phyloP scores from a whole-genome alignment of 2,888 invertebrate species.

The Drosophila kuntzei region DNA sequence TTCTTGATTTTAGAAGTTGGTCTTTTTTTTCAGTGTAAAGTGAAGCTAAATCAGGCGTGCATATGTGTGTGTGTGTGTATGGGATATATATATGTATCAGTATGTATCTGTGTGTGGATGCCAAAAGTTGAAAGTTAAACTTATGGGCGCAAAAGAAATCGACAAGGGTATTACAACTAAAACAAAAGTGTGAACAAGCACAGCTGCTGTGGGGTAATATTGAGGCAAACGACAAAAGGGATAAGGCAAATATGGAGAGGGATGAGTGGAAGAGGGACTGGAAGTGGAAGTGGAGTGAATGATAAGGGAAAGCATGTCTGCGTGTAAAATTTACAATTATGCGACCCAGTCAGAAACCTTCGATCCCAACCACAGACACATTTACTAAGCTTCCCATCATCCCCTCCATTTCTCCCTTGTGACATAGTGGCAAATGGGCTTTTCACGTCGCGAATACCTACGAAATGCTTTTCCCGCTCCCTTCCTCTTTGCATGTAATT shows the following conservation, averaged over 20 bases:
- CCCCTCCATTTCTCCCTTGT: neutral
- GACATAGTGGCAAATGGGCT: constrained; percentile 39
- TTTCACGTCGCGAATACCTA: constrained; percentile 27
- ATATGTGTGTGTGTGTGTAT: constrained; percentile 2
- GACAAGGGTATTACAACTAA: constrained; percentile 63
- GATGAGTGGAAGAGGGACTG: neutral
- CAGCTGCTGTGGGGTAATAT: constrained; percentile 51
- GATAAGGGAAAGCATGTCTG: constrained; percentile 18
- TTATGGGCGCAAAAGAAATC: constrained; percentile 56
- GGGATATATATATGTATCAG: constrained; percentile 1
- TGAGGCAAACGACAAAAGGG: constrained; percentile 33
- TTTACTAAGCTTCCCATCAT: constrained; percentile 23
- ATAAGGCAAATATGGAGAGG: constrained; percentile 4
- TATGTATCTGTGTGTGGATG: constrained; percentile 13
- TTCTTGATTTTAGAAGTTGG: no score
- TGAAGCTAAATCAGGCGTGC: constrained; percentile 34
- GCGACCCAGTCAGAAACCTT: constrained; percentile 31
- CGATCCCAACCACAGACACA: constrained; percentile 35
- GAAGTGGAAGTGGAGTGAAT: neutral
- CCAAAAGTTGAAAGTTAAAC: constrained; percentile 67
- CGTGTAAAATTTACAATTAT: constrained; percentile 57
- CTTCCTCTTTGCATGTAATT: constrained; percentile 24
- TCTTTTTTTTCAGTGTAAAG: no score
- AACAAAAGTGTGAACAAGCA: constrained; percentile 61
- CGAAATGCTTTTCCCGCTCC: neutral